Evolutionary conservation across 2,113 vertebrate species (phyloP).

Genomic region (Ceuthmochares aereus): DNA sequence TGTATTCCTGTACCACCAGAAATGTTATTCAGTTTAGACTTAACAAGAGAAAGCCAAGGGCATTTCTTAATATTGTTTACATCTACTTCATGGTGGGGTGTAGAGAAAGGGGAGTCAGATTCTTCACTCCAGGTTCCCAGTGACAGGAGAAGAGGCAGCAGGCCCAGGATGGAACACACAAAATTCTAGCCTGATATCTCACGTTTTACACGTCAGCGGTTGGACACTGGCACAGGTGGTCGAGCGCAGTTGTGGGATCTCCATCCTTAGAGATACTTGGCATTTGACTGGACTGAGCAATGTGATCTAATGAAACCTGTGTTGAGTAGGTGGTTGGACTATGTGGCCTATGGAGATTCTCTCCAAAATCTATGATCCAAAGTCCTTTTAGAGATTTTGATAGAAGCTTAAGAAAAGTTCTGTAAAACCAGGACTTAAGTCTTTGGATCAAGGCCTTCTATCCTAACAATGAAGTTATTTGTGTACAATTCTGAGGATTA

Average conservation of each 20-base stretch:
- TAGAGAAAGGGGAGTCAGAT: neutral
- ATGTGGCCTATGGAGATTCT: neutral
- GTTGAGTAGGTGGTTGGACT: neutral
- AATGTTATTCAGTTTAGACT: neutral
- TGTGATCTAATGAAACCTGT: neutral
- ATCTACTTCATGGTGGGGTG: neutral
- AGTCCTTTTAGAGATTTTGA: neutral
- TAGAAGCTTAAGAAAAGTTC: neutral
- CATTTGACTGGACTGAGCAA: neutral
- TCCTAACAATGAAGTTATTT: neutral
- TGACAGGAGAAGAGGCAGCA: neutral
- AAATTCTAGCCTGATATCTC: neutral
- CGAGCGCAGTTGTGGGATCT: neutral
- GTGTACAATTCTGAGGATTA: neutral
- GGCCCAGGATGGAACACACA: neutral
- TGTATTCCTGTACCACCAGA: neutral
- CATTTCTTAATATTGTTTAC: neutral
- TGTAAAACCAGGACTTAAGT: neutral
- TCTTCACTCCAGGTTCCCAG: neutral
- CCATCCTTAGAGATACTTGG: neutral
- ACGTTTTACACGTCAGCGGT: neutral
- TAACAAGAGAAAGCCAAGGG: neutral
- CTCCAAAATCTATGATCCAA: neutral
- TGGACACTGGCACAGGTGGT: neutral
- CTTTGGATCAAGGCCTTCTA: neutral